Evolutionary conservation across 1,140 invertebrate species (phyloP), one percentile per base, ranked within the genome.

Genomic region (Phymorhynchus buccinoides): DNA sequence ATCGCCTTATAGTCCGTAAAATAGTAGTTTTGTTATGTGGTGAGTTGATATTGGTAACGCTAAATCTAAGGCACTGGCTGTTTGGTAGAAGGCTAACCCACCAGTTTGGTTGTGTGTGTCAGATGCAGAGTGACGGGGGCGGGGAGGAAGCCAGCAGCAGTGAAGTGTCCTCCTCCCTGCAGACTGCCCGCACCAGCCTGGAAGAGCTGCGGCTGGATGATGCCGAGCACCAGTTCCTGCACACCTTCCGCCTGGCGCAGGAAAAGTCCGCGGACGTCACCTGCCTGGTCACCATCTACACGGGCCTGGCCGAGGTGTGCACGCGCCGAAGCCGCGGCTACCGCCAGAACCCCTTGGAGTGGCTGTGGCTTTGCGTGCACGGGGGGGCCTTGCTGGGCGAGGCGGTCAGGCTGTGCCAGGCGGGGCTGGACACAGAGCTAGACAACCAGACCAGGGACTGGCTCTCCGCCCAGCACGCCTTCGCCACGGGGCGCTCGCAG

Each of bases 331-430:
- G 90, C 86, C 81, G 90, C n/a, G 89, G 89, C 84, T 90, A 90
- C 79, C 86, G 91, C 3, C 90, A 91, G 39, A 92, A 90, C 85
- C 91, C 91, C 1, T 86, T 92, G 80, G 91, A 92, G 80, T 91
- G 90, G 90, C 90, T 91, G 75, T 92, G 91, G 91, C 80, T 92
- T 37, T 91, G 90, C 73, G 89, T 91, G 80, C 91, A 92, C 83
- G 89, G 89, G 1, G 90, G 90, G 0, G 89, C 90, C 7, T 80
- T 92, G 37, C 89, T 92, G 14, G 88, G 90, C 41, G 90, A 91
- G 80, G 91, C 88, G 27, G 81, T 88, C 18, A 90, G 90, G 41
- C 87, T 91, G 39, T 92, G 91, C 84, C 86, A 87, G 9, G 85
- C 86, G 16, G 91, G 90, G 80, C 75, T 89, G 14, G 88, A 89